phyloP scores from a whole-genome alignment of 1,140 invertebrate genomes.

The Spodoptera litura region DNA sequence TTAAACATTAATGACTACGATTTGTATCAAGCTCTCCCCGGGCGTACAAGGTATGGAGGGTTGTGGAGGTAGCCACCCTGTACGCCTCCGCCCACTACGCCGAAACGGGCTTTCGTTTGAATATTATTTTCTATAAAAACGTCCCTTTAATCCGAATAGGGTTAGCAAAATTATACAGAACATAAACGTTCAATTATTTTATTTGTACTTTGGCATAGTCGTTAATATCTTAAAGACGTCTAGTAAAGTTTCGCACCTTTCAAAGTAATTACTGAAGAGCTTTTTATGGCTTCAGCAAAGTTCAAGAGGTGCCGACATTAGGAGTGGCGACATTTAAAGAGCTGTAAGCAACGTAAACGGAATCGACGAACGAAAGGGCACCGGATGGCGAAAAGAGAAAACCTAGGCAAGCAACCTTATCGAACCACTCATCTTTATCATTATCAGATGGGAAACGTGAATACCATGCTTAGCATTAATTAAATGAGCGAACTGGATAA shows the following conservation, averaged over 20 bases:
- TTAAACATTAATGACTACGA: constrained; percentile 46
- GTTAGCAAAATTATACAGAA: constrained; percentile 18
- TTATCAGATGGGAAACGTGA: background rate
- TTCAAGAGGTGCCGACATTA: constrained; percentile 13
- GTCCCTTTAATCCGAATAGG: constrained; percentile 43
- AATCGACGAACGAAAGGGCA: constrained; percentile 18
- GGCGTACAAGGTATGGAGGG: constrained; percentile 27
- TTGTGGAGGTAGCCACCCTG: constrained; percentile 10
- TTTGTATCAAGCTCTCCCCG: constrained; percentile 46
- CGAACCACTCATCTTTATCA: constrained; percentile 12
- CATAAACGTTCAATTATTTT: background rate
- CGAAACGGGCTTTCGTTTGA: constrained; percentile 43
- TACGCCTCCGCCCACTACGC: constrained; percentile 15
- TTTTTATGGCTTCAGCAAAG: constrained; percentile 19
- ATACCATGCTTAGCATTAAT: background rate
- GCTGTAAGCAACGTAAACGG: constrained; percentile 14
- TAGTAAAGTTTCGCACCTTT: constrained; percentile 12
- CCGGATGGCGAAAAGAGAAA: constrained; percentile 16
- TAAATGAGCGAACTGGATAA: background rate
- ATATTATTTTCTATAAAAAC: constrained; percentile 49
- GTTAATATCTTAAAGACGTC: background rate
- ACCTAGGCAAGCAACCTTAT: background rate
- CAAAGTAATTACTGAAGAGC: background rate
- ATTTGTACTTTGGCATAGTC: background rate
- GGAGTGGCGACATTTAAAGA: constrained; percentile 27